Evolutionary conservation across 1,140 invertebrate species (phyloP).

Genomic region (Zaprionus africanus): DNA sequence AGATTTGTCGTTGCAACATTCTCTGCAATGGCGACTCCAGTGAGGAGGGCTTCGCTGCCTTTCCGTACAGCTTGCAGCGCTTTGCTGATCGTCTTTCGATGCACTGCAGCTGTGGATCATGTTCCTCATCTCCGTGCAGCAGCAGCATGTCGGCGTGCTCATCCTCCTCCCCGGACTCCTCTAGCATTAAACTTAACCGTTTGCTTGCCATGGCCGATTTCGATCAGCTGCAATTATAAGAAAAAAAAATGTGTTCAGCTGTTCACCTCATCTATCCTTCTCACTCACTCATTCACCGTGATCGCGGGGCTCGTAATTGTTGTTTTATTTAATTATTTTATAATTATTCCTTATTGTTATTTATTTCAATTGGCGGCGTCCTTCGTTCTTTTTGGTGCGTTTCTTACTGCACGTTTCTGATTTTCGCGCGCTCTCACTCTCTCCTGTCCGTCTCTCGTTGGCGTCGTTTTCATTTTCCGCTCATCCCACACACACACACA

Average conservation of each 20-base stretch:
- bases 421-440: constrained; percentile 39
- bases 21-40: constrained; percentile 52
- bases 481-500: constrained; percentile 4
- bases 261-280: neutral
- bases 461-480: constrained; percentile 40
- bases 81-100: constrained; percentile 30
- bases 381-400: neutral
- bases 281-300: neutral
- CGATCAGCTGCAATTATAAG: neutral
- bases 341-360: neutral
- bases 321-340: neutral
- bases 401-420: constrained; percentile 9
- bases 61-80: constrained; percentile 21
- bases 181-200: constrained; percentile 24
- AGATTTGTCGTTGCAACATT: constrained; percentile 52
- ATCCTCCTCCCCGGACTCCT: neutral
- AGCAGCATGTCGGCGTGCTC: neutral
- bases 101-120: neutral
- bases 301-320: neutral
- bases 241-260: neutral
- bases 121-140: neutral
- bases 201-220: constrained; percentile 28
- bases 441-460: constrained; percentile 19
- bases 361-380: constrained; percentile 9
- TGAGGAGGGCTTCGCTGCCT: neutral